phyloP scores from a whole-genome alignment of 2,797 vertebrate genomes.

The Hoplostethus atlanticus region DNA sequence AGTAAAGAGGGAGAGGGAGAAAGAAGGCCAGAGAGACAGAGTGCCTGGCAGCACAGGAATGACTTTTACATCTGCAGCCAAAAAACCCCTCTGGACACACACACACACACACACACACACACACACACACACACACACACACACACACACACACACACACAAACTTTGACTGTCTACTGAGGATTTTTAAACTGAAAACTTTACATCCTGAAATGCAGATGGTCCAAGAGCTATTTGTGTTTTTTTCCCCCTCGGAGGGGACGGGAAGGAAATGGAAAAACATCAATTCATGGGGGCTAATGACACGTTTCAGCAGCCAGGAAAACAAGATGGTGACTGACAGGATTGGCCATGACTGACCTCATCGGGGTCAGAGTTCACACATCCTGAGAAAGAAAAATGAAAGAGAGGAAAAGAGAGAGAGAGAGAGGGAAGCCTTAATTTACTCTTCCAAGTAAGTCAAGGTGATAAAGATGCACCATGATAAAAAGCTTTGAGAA shows the following conservation, averaged over 20 bases:
- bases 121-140: conserved; percentile 18
- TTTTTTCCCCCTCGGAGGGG: conserved; percentile 28
- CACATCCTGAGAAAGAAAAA: conserved; percentile 51
- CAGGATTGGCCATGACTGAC: conserved; percentile 50
- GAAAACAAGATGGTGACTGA: conserved; percentile 60
- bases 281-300: conserved; percentile 49
- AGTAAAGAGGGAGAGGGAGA: background rate
- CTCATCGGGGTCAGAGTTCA: conserved; percentile 63
- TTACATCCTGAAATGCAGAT: conserved; percentile 68
- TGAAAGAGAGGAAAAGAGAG: conserved; percentile 7
- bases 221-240: conserved; percentile 5
- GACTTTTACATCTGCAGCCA: conserved; percentile 78
- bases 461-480: background rate
- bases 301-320: conserved; percentile 56
- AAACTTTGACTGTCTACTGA: conserved; percentile 32
- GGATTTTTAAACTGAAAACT: conserved; percentile 49
- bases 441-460: background rate
- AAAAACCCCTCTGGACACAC: conserved; percentile 60
- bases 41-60: conserved; percentile 60
- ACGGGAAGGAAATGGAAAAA: conserved; percentile 56
- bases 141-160: conserved; percentile 18
- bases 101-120: conserved; percentile 1
- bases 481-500: background rate
- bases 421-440: background rate
- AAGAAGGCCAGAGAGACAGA: conserved; percentile 3